Base-by-base conservation (phyloP, 2,888 invertebrate species). In the Empis livida region DNA sequence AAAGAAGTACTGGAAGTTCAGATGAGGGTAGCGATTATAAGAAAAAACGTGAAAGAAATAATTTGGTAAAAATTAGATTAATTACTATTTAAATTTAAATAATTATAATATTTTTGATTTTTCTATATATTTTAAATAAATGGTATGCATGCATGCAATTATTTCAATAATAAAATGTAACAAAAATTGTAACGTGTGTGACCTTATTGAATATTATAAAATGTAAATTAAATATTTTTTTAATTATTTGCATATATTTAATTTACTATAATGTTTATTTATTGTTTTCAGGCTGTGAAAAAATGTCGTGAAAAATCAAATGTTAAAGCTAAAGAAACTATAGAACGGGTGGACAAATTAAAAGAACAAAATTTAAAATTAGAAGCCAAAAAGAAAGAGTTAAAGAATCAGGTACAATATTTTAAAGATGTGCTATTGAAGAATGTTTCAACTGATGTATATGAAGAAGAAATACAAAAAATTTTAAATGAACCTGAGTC, bases 41-140 rank as follows among this genome's bases (percentile, higher is more conserved):
- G 50, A 55, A 62, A 51, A 67, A 68, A 57, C 59, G 68, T 53
- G 56, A 63, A 55, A 57, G 67, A 51, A 68, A 68, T 51, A 68
- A 68, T 55, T 61, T 66, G 61, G 69, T 65, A 58, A 54, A 48
- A 20, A 23, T 14, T 23, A n/a, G 2, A 13, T 35, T 35, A n/a
- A n/a, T 35, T n/a, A 35, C n/a, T 5, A 8, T 35, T 35, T 13
- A 35, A 35, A 5, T n/a, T 35, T n/a, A 35, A 35, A 35, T 32
- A 13, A 13, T 35, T n/a, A 35, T n/a, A 35, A 35, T 35, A 32
- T 13, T 32, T 13, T 35, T 20, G 5, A 27, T 27, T 27, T 27
- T 5, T 27, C 2, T 27, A 8, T 27, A 8, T 27, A 27, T 27
- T 5, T 9, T 27, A 9, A 8, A 27, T 8, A 6, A 9, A 27